A percentile compares a stretch with the other conserved stretches of the same genome.
Evolutionary conservation across 2,888 invertebrate species (phyloP).

Genomic region (Raillietiella orientalis): DNA sequence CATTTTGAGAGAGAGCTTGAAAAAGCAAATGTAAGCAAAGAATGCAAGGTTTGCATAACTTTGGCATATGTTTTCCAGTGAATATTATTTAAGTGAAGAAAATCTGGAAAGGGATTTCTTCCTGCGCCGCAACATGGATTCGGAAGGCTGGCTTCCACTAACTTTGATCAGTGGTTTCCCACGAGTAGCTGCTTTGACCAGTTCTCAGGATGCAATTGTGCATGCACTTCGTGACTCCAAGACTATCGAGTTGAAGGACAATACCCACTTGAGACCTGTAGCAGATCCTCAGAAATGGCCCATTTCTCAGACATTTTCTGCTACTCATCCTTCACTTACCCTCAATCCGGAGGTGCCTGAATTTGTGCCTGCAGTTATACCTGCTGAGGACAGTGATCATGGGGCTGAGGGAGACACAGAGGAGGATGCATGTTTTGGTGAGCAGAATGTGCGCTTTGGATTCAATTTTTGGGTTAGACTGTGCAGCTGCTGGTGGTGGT

Average conservation of each 20-base stretch:
- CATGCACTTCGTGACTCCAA: slow-evolving; percentile 58
- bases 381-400: slow-evolving; percentile 10
- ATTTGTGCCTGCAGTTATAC: slow-evolving; percentile 26
- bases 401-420: slow-evolving; percentile 10
- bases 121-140: slow-evolving; percentile 81
- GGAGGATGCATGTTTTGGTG: slow-evolving; percentile 6
- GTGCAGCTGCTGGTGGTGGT: not conserved
- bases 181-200: slow-evolving; percentile 56
- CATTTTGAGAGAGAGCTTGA: too few species aligned
- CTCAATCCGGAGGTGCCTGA: slow-evolving; percentile 60
- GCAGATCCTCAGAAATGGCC: slow-evolving; percentile 47
- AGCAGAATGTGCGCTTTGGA: too few species aligned
- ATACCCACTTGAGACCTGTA: slow-evolving; percentile 27
- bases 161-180: slow-evolving; percentile 84
- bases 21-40: too few species aligned
- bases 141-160: slow-evolving; percentile 70
- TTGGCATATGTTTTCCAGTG: slow-evolving; percentile 33
- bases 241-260: slow-evolving; percentile 36
- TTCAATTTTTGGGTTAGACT: too few species aligned
- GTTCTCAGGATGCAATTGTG: slow-evolving; percentile 46
- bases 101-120: slow-evolving; percentile 86
- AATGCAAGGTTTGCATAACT: too few species aligned
- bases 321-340: not conserved
- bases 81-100: slow-evolving; percentile 94
- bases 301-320: slow-evolving; percentile 15